Conservation (phyloP, 2,797 vertebrate species). For the Parauchenoglanis ngamensis region DNA sequence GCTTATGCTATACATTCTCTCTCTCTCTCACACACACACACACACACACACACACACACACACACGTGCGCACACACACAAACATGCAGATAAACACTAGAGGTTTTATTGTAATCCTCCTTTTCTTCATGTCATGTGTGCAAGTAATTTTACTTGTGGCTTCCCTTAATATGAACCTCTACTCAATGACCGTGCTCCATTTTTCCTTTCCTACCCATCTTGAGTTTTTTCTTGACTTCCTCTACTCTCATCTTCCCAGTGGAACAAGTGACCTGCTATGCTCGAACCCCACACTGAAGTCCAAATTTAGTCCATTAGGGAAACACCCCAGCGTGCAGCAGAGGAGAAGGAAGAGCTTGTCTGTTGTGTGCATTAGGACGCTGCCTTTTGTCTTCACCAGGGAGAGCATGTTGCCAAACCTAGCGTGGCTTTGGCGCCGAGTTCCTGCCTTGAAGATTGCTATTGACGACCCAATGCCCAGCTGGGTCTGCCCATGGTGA, state of each 20-base stretch:
- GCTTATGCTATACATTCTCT: neutral
- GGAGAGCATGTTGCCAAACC: conserved; percentile 62
- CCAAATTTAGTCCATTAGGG: neutral
- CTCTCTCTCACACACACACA: neutral
- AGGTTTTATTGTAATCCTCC: neutral
- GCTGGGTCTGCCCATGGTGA: conserved; percentile 63
- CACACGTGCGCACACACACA: neutral
- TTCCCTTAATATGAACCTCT: neutral
- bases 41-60: neutral
- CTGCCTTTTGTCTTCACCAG: conserved; percentile 56
- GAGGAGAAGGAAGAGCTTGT: neutral
- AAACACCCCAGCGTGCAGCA: neutral
- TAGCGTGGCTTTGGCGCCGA: conserved; percentile 63
- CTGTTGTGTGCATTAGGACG: conserved; percentile 55
- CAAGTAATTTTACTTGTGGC: neutral
- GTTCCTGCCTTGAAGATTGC: conserved; percentile 59
- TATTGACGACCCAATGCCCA: conserved; percentile 60
- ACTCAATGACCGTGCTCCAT: neutral
- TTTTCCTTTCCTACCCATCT: neutral
- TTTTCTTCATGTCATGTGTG: neutral
- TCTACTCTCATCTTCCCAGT: neutral
- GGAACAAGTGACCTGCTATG: conserved; percentile 1
- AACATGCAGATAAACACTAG: neutral
- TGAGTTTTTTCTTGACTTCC: neutral
- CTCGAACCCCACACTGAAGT: neutral